Evolutionary conservation across 1,140 invertebrate genomes (phyloP).

Genomic region (Calliphora vicina): DNA sequence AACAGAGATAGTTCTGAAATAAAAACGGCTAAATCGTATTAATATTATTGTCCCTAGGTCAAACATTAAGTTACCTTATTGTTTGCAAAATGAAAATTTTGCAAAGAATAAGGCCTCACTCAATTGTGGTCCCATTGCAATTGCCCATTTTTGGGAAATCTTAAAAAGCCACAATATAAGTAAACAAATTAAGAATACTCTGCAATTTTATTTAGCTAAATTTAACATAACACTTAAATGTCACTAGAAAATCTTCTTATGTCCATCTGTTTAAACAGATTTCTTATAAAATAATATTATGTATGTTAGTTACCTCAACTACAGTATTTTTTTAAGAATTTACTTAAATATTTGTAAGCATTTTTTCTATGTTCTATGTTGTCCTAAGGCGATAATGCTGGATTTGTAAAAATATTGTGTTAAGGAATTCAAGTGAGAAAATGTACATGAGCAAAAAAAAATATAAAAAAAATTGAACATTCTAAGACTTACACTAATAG

Average conservation of each 20-base stretch:
- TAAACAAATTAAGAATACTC: no score
- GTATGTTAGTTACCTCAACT: background rate
- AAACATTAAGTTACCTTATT: no score
- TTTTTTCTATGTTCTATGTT: background rate
- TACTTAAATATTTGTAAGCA: background rate
- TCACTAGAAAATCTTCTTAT: background rate
- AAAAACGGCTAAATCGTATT: no score
- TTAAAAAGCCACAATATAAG: no score
- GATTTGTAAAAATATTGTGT: background rate
- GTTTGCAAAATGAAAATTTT: no score
- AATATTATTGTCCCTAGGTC: no score
- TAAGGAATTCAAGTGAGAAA: slow-evolving; percentile 1
- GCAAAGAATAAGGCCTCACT: no score
- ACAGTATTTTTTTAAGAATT: background rate
- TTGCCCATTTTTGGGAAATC: no score
- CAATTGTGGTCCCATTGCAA: no score
- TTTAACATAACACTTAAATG: background rate
- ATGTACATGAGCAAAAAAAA: background rate
- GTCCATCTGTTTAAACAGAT: background rate
- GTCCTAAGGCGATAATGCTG: background rate
- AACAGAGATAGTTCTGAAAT: no score
- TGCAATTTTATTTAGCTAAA: no score
- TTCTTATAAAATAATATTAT: background rate
- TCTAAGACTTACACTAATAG: background rate
- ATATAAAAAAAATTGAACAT: background rate